phyloP scores from a whole-genome alignment of 1,140 invertebrate species.

The Drosophila parvula region DNA sequence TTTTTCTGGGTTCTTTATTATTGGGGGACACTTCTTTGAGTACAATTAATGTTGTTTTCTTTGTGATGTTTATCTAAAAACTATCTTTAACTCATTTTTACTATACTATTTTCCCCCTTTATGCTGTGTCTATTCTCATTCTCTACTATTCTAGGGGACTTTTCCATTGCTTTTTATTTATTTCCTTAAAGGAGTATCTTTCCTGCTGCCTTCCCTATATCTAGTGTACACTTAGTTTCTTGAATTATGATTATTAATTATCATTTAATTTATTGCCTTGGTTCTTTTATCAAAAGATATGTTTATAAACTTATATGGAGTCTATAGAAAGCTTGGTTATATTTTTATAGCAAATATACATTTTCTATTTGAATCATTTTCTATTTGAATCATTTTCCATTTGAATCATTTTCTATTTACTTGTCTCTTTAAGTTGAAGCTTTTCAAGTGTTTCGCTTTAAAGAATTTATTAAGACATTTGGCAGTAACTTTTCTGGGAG shows the following conservation, averaged over 20 bases:
- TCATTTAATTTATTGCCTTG: neutral
- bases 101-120: conserved; percentile 5
- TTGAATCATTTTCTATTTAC: too few species aligned
- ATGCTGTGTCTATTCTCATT: neutral
- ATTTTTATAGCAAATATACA: neutral
- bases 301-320: neutral
- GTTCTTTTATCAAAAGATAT: neutral
- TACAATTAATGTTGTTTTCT: conserved; percentile 26
- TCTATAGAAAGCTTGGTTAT: too few species aligned
- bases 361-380: neutral
- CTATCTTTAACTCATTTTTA: conserved; percentile 12
- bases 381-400: neutral
- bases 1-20: neutral
- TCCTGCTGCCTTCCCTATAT: too few species aligned
- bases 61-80: conserved; percentile 25
- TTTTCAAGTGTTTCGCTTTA: neutral
- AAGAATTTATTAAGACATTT: conserved; percentile 10
- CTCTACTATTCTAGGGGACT: neutral
- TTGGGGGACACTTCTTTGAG: conserved; percentile 2
- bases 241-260: neutral
- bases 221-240: neutral
- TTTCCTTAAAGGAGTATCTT: neutral
- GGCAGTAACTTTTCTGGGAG: neutral
- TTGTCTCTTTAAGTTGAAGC: neutral
- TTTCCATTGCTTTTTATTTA: neutral